These are phyloP conservation scores for Sparus aurata DNA, from an alignment of 2,797 vertebrate genomes.

Conservation along the genomic window DNA sequence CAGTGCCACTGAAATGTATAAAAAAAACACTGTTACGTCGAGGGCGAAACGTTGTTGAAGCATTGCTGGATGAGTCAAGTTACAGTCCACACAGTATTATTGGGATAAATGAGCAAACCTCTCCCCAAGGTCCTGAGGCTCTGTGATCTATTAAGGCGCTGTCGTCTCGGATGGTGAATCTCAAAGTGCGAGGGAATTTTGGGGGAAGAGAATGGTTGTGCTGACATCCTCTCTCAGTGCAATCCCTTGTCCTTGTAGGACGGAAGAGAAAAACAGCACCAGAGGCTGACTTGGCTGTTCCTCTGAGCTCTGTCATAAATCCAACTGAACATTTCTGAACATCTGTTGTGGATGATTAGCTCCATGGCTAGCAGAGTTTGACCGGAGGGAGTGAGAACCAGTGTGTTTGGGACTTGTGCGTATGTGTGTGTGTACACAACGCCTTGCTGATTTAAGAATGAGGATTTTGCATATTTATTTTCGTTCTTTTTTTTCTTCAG, in stretches of 20 bases:
- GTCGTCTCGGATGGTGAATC: conserved; percentile 74
- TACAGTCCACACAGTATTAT: conserved; percentile 76
- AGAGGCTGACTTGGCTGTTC: conserved; percentile 86
- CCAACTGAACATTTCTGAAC: conserved; percentile 85
- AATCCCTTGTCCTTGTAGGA: conserved; percentile 84
- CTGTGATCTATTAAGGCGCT: conserved; percentile 79
- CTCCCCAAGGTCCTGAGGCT: conserved; percentile 75
- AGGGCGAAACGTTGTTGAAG: conserved; percentile 50
- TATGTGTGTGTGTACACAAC: conserved; percentile 44
- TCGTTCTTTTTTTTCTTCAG: conserved; percentile 8
- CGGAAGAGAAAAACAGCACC: conserved; percentile 79
- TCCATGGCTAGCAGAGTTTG: conserved; percentile 83
- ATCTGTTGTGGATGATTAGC: conserved; percentile 88
- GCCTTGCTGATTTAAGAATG: conserved; percentile 73
- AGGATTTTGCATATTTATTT: conserved; percentile 71
- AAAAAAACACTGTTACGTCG: conserved; percentile 49
- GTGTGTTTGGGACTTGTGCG: conserved; percentile 57
- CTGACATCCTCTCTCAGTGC: conserved; percentile 78
- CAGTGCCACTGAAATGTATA: conserved; percentile 36
- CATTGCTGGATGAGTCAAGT: conserved; percentile 65
- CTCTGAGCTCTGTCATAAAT: conserved; percentile 85
- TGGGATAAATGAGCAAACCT: conserved; percentile 80
- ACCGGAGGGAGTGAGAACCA: conserved; percentile 76
- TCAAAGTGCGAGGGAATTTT: conserved; percentile 69
- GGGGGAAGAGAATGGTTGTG: conserved; percentile 68